Base-by-base conservation (phyloP, 2,797 vertebrate species). In the Glyptemys insculpta region DNA sequence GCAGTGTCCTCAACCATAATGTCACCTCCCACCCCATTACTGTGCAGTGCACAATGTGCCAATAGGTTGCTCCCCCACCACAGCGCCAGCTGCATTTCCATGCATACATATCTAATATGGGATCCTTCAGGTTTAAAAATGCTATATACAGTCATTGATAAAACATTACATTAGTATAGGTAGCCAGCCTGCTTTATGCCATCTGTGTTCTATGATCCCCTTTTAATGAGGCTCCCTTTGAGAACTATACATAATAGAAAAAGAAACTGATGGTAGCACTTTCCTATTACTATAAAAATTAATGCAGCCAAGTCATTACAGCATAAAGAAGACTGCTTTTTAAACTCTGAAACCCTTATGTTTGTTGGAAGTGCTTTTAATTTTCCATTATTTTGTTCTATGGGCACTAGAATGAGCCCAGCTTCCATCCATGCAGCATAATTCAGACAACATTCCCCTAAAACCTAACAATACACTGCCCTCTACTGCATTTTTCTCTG, bases 401-500 rank as follows among this genome's bases (percentile, higher is more conserved):
- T 76, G 79, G 88, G 83, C 47, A 2, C 92, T 79, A 85, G 95
- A 79, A 91, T 52, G 80, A 94, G 94, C 78, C 81, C 92, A 72
- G 80, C 84, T 96, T 91, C 88, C 93, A 96, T 37, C 47, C 85
- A 94, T 59, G 79, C 95, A 62, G 78, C 37, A 90, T 88, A 93
- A 93, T 91, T 91, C 82, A 29, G 34, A 62, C 79, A 85, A 59
- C 53, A 86, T 5, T 97, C 91, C 94, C 86, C 84, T 89, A 95
- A 97, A 98, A 97, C 83, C 44, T 97, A 95, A 96, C 95, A 94
- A 96, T 95, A 97, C 96, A 97, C 95, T 98, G 97, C 97, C 97
- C 97, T 96, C 97, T 98, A 90, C 96, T 96, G 97, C 90, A 96
- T 97, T 96, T 94, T 97, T 87, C 92, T 95, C 83, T 29, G 56